Evolutionary conservation across 2,888 invertebrate genomes (phyloP).

Genomic region (Trissolcus japonicus): DNA sequence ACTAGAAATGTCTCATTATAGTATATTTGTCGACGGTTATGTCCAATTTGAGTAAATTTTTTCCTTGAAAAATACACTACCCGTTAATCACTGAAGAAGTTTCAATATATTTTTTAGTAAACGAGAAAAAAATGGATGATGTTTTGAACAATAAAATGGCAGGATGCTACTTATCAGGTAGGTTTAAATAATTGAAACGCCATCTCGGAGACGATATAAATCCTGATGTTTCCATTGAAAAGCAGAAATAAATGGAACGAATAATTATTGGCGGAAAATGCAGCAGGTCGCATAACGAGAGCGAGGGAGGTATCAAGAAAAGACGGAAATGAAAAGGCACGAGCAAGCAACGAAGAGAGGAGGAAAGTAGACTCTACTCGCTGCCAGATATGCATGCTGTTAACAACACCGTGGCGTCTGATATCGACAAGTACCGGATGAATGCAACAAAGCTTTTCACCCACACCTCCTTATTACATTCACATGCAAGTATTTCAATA

Average conservation of each 20-base stretch:
- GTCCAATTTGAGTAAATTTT: no score
- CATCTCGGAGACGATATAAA: no score
- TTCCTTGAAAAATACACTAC: no score
- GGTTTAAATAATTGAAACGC: no score
- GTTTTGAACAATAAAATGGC: neutral
- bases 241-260: constrained; percentile 58
- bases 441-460: constrained; percentile 51
- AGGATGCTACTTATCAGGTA: no score
- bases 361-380: constrained; percentile 4
- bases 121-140: no score
- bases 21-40: no score
- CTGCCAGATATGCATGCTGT: constrained; percentile 51
- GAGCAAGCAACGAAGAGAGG: constrained; percentile 11
- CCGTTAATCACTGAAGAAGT: no score
- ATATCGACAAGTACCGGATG: constrained; percentile 65
- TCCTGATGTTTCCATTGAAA: constrained; percentile 5
- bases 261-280: constrained; percentile 61
- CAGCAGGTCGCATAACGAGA: neutral
- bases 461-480: constrained; percentile 52
- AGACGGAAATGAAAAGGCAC: constrained; percentile 9
- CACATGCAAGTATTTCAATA: neutral
- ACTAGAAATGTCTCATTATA: no score
- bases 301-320: neutral
- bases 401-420: constrained; percentile 61
- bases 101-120: no score